These are phyloP conservation scores for Sinocyclocheilus rhinocerous DNA, from an alignment of 2,113 vertebrate genomes.

Conservation along the genomic window DNA sequence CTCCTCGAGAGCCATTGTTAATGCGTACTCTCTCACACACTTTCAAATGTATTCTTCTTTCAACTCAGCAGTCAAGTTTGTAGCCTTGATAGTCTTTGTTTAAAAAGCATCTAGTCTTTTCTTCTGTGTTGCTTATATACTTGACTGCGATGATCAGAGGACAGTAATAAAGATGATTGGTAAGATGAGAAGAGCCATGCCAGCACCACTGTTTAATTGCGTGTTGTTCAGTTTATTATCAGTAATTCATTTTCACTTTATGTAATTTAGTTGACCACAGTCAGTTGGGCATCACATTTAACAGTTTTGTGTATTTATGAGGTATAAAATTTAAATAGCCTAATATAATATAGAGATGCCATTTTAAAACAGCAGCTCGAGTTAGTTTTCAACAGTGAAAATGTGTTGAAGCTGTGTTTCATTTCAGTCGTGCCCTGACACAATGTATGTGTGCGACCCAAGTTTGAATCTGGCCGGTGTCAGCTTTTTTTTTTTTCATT, in stretches of 20 bases:
- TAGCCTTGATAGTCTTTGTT: not conserved
- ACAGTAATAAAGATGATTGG: not conserved
- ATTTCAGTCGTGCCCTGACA: not conserved
- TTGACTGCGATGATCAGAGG: not conserved
- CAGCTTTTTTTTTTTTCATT: too few species aligned
- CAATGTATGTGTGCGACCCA: not conserved
- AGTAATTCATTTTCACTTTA: not conserved
- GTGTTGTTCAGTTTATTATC: not conserved
- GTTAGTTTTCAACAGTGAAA: not conserved
- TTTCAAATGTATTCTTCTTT: not conserved
- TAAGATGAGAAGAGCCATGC: constrained; percentile 13
- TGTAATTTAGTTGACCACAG: not conserved
- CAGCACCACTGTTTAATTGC: not conserved
- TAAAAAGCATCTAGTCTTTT: not conserved
- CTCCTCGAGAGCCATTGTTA: not conserved
- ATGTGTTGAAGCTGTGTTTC: not conserved
- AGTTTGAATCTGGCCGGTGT: too few species aligned
- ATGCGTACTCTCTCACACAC: not conserved
- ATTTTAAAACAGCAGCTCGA: not conserved
- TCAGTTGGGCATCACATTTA: not conserved
- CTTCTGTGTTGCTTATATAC: not conserved
- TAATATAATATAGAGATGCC: not conserved
- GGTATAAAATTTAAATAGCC: not conserved
- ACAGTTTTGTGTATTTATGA: not conserved
- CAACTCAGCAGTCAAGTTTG: not conserved